phyloP scores from a whole-genome alignment of 2,888 invertebrate species.

The Andrena dorsata region DNA sequence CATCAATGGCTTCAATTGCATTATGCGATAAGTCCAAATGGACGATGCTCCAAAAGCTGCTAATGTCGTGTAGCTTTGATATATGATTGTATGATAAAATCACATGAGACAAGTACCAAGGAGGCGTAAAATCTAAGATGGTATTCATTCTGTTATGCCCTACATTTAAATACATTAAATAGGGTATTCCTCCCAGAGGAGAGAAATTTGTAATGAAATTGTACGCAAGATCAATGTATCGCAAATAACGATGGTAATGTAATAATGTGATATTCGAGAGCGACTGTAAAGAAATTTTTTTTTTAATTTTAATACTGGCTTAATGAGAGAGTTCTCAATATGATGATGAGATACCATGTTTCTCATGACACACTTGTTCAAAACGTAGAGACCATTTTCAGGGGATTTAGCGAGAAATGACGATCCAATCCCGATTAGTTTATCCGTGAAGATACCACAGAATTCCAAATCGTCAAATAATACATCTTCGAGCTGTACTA shows the following conservation, averaged over 20 bases:
- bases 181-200: constrained; percentile 86
- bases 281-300: constrained; percentile 76
- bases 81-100: constrained; percentile 88
- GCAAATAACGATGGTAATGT: constrained; percentile 87
- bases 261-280: constrained; percentile 86
- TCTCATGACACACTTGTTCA: constrained; percentile 86
- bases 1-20: constrained; percentile 86
- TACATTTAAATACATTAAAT: constrained; percentile 87
- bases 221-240: constrained; percentile 87
- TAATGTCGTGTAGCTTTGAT: constrained; percentile 86
- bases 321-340: not conserved
- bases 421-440: constrained; percentile 86
- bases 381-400: constrained; percentile 86
- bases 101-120: constrained; percentile 88
- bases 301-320: not conserved
- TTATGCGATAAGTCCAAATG: constrained; percentile 88
- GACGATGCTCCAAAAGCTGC: constrained; percentile 88
- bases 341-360: constrained; percentile 73
- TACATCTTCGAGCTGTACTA: constrained; percentile 54
- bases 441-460: constrained; percentile 86
- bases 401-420: constrained; percentile 87
- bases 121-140: constrained; percentile 87
- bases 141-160: constrained; percentile 86
- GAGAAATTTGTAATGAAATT: constrained; percentile 86
- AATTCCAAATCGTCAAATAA: constrained; percentile 73